A percentile compares a stretch with the other conserved stretches of the same genome.
phyloP scores from a whole-genome alignment of 2,797 vertebrate species.

The Protosalanx chinensis region DNA sequence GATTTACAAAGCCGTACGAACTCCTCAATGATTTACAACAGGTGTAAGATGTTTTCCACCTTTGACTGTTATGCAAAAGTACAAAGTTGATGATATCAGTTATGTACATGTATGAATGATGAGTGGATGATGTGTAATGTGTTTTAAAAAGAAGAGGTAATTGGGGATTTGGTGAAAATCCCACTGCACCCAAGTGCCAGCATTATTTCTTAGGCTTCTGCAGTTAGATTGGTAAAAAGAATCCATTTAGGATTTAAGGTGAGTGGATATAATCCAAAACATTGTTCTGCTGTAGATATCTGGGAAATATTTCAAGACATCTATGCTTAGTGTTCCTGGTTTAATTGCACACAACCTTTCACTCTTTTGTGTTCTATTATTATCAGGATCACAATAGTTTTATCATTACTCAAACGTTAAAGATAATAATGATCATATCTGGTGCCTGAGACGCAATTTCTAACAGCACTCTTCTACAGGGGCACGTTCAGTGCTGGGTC shows the following conservation, averaged over 20 bases:
- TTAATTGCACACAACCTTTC: constrained; percentile 23
- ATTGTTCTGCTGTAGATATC: neutral
- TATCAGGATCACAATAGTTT: neutral
- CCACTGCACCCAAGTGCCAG: neutral
- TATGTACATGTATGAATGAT: neutral
- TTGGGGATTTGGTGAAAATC: constrained; percentile 11
- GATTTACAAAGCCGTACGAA: neutral
- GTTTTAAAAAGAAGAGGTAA: constrained; percentile 6
- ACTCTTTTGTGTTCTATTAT: neutral
- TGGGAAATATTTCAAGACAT: neutral
- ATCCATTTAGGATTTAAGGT: constrained; percentile 11
- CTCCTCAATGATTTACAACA: constrained; percentile 10
- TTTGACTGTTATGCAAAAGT: neutral
- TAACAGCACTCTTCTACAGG: neutral
- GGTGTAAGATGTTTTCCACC: neutral
- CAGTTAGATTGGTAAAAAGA: neutral
- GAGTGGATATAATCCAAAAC: neutral
- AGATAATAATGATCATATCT: neutral
- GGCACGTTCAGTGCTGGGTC: neutral
- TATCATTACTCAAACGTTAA: neutral
- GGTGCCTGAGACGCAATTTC: neutral
- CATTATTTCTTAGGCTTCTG: constrained; percentile 13
- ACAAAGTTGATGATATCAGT: neutral
- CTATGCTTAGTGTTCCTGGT: constrained; percentile 18
- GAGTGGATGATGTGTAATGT: neutral